Base-by-base conservation (phyloP, 1,140 invertebrate species). In the Aphidius gifuensis region DNA sequence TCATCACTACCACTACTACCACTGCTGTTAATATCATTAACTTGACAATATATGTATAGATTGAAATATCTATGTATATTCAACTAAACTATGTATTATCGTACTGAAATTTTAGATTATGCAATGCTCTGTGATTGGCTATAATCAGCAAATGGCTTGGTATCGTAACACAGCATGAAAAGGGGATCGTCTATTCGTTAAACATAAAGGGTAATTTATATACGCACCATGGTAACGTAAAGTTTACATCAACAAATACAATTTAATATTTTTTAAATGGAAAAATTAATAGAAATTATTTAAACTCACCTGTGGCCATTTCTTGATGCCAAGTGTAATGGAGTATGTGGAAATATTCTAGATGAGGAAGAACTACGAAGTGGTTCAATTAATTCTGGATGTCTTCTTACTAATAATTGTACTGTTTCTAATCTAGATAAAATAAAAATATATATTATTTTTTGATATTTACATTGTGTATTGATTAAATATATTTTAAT, bases 301-400 rank as follows among this genome's bases (percentile, higher is more conserved):
- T 44, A 32, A 32, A 32, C 87, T 86, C 78, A 91, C 86, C 88
- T 89, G 81, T 96, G 94, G 2, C 96, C 96, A 84, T 97, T 96
- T 66, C 92, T 87, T 68, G 93, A 94, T 59, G 96, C 96, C 66
- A 95, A 83, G 81, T 98, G 96, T 5, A 99, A 84, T 21, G 96
- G 95, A 2, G 96, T 96, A 69, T 95, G 90, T 9, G 88, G 86
- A 71, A 90, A 90, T 61, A 90, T 82, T 69, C 81, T 74, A 65
- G 82, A 80, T 68, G 85, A 84, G 71, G 87, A 77, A 42, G 84
- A 82, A 66, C 80, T 82, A 65, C 84, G 83, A 72, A 90, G 83
- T 61, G 86, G 85, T 66, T 89, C 86, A 61, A 93, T 86, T 63
- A 94, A 80, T 75, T 90, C 87, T 6, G 92, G 90, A 81, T 92